Evolutionary conservation across 2,888 invertebrate genomes (phyloP).

Genomic region (Tinea semifulvella): DNA sequence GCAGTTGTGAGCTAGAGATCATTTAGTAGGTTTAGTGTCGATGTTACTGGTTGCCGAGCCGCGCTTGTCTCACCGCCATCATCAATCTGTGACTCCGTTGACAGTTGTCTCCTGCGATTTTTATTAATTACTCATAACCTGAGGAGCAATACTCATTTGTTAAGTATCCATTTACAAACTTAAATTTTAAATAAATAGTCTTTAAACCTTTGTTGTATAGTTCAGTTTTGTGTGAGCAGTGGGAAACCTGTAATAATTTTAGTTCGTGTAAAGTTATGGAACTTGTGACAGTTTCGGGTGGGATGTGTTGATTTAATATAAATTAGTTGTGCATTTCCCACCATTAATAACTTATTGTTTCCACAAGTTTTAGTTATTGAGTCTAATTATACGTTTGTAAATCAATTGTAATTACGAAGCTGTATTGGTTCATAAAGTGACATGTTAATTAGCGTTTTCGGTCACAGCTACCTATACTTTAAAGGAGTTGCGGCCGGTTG

Average conservation of each 20-base stretch:
- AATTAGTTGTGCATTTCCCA: slow-evolving; percentile 1
- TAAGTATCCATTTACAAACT: not conserved
- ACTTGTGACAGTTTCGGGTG: slow-evolving; percentile 8
- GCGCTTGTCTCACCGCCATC: slow-evolving; percentile 29
- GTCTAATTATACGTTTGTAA: no score
- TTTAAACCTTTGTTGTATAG: not conserved
- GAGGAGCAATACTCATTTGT: not conserved
- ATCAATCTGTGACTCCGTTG: slow-evolving; percentile 37
- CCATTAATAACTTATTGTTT: not conserved
- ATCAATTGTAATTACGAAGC: no score
- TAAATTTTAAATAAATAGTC: not conserved
- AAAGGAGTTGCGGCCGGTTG: no score
- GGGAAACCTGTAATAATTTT: not conserved
- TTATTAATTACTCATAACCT: slow-evolving; percentile 32
- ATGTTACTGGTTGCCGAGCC: not conserved
- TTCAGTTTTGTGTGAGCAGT: not conserved
- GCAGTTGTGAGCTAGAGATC: not conserved
- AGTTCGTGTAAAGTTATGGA: not conserved
- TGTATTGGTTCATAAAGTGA: no score
- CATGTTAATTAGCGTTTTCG: no score
- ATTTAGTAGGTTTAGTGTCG: not conserved
- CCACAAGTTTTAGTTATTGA: not conserved
- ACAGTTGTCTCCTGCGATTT: slow-evolving; percentile 27
- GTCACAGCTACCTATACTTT: no score
- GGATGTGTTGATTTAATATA: slow-evolving; percentile 8